phyloP scores from a whole-genome alignment of 1,140 invertebrate species.

The Plectrocnemia conspersa region DNA sequence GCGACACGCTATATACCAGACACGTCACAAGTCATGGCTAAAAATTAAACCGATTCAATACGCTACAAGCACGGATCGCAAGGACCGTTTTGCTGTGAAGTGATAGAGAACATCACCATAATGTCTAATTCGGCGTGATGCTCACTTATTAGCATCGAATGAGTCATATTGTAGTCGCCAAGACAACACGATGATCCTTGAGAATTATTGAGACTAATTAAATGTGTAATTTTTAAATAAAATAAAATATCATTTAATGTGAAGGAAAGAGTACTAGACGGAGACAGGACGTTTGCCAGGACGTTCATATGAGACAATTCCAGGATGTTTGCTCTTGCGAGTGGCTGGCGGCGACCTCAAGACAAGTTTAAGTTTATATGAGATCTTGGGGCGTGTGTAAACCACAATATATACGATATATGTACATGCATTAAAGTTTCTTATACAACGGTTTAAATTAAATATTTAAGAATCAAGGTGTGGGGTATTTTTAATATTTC shows the following conservation, averaged over 20 bases:
- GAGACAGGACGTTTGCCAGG: constrained; percentile 11
- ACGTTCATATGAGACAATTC: constrained; percentile 16
- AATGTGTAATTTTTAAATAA: not conserved
- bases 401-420: not conserved
- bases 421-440: too few species aligned
- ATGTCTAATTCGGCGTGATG: constrained; percentile 10
- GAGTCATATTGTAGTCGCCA: constrained; percentile 29
- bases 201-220: not conserved
- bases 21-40: not conserved
- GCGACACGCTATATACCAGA: constrained; percentile 6
- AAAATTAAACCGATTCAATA: not conserved
- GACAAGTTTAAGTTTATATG: constrained; percentile 20
- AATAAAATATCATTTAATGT: constrained; percentile 1
- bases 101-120: not conserved
- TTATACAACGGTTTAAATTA: too few species aligned
- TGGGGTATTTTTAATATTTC: too few species aligned
- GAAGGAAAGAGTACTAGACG: not conserved
- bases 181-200: constrained; percentile 16
- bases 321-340: constrained; percentile 21
- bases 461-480: too few species aligned
- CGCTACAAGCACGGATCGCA: not conserved
- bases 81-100: not conserved
- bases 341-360: constrained; percentile 14
- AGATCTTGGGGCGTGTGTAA: constrained; percentile 18
- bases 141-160: constrained; percentile 29